These are phyloP conservation scores for Nerophis ophidion DNA, from an alignment of 2,113 vertebrate genomes.

Conservation along the genomic window DNA sequence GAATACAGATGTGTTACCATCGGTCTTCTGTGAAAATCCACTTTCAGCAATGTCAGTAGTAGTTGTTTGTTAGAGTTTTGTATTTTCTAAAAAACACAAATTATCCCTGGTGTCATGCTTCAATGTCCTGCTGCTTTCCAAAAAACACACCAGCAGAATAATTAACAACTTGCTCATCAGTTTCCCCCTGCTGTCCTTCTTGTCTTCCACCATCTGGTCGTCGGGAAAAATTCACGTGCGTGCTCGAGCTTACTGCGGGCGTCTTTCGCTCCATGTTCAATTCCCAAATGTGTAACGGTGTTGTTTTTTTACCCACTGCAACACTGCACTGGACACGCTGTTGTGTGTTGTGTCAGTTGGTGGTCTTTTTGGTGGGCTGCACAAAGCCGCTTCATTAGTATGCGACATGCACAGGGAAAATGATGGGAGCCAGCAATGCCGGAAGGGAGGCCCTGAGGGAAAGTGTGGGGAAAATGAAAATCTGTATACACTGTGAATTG, in stretches of 20 bases:
- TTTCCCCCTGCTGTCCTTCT: not conserved
- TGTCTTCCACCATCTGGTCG: not conserved
- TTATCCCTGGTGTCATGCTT: not conserved
- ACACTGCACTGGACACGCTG: slow-evolving; percentile 40
- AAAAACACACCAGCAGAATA: slow-evolving; percentile 4
- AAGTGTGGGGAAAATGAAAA: slow-evolving; percentile 53
- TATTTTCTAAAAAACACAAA: not conserved
- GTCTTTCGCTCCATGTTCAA: not conserved
- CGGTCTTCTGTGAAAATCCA: not conserved
- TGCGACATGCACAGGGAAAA: slow-evolving; percentile 43
- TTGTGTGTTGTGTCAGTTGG: slow-evolving; percentile 63
- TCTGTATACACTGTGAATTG: slow-evolving; percentile 43
- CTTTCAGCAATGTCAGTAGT: slow-evolving; percentile 3
- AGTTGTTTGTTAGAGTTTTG: slow-evolving; percentile 12
- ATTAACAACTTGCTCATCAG: slow-evolving; percentile 8
- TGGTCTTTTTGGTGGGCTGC: slow-evolving; percentile 54
- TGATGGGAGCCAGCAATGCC: slow-evolving; percentile 57
- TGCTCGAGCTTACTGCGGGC: not conserved
- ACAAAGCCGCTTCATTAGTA: slow-evolving; percentile 65
- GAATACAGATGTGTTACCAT: not conserved
- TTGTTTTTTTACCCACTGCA: slow-evolving; percentile 32
- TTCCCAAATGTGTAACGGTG: slow-evolving; percentile 19
- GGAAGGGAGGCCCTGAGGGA: slow-evolving; percentile 49
- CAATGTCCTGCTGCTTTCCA: not conserved
- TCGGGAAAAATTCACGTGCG: not conserved